Conservation (phyloP, 2,113 vertebrate genomes). For the Prietella phreatophila region DNA sequence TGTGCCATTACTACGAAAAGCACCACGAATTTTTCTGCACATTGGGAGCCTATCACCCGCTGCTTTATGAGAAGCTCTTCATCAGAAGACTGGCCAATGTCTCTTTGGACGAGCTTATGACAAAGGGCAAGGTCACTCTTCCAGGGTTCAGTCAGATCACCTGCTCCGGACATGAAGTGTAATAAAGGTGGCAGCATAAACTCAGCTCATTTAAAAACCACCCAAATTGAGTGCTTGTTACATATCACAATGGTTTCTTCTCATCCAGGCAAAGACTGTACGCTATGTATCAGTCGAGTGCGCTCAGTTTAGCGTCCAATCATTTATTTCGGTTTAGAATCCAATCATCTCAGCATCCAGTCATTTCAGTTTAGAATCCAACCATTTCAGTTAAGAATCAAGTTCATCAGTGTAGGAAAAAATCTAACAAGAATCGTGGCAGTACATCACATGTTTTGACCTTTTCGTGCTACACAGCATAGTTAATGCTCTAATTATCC, state of each 20-base stretch:
- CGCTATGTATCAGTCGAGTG: too few species aligned
- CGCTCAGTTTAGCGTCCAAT: too few species aligned
- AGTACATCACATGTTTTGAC: too few species aligned
- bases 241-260: background rate
- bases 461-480: too few species aligned
- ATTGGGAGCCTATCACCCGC: conserved; percentile 81
- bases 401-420: too few species aligned
- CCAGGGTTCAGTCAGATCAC: conserved; percentile 75
- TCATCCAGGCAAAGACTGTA: background rate
- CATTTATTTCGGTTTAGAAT: too few species aligned
- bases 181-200: background rate
- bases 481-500: too few species aligned
- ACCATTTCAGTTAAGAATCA: too few species aligned
- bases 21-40: conserved; percentile 80
- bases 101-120: conserved; percentile 70
- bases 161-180: conserved; percentile 55
- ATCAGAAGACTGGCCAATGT: conserved; percentile 78
- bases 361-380: too few species aligned
- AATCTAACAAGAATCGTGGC: too few species aligned
- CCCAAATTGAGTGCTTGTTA: background rate
- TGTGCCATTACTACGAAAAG: conserved; percentile 82
- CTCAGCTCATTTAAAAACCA: background rate
- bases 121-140: conserved; percentile 79
- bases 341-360: too few species aligned
- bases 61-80: conserved; percentile 83